Percentiles rank a stretch among this genome's conserved stretches.
Evolutionary conservation across 1,140 invertebrate species (phyloP).

Genomic region (Leptonema lineaticorne): DNA sequence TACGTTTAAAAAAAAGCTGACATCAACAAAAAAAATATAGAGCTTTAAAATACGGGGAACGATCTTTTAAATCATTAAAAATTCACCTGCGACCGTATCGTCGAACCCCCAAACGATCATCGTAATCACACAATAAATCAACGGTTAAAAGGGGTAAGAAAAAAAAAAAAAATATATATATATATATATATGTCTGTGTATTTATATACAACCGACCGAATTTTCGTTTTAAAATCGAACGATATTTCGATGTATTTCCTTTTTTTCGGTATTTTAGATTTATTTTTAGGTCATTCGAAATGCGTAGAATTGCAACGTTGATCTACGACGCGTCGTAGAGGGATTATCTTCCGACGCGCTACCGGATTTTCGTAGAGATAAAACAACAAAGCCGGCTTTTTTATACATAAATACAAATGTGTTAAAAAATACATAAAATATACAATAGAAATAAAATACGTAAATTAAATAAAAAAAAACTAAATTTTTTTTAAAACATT

Average conservation of each 20-base stretch:
- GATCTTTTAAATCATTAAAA: neutral
- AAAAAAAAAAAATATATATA: too few species aligned
- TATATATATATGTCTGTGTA: too few species aligned
- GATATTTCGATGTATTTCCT: neutral
- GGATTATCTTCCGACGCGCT: neutral
- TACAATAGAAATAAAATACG: too few species aligned
- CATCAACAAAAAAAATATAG: too few species aligned
- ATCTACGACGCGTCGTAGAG: neutral
- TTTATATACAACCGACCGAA: neutral
- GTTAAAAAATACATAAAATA: too few species aligned
- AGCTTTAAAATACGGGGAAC: too few species aligned
- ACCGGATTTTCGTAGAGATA: neutral
- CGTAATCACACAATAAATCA: neutral
- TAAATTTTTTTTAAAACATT: too few species aligned
- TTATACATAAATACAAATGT: too few species aligned
- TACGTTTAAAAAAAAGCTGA: too few species aligned
- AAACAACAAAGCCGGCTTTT: neutral
- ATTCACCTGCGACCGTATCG: neutral
- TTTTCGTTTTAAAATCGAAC: too few species aligned
- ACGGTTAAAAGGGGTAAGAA: neutral
- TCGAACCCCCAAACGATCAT: neutral
- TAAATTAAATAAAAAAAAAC: too few species aligned
- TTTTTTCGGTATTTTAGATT: neutral
- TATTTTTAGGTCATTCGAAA: neutral
- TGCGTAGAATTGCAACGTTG: neutral